Conservation (phyloP, 2,888 invertebrate species). For the Erebia aethiops region DNA sequence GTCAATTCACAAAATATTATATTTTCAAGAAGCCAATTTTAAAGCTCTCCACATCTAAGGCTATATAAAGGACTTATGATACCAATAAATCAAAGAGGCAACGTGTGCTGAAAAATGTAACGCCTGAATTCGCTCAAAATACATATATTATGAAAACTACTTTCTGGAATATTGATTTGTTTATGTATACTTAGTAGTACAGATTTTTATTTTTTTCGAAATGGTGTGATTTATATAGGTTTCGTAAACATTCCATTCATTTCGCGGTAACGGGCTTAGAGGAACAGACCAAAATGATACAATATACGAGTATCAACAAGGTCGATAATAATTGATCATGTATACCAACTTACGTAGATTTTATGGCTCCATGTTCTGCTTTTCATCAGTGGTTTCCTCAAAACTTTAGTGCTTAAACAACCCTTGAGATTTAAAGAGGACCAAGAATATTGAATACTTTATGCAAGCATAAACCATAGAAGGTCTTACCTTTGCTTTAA, state of each 20-base stretch:
- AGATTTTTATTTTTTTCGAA: too few species aligned
- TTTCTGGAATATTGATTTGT: background rate
- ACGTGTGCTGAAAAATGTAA: slow-evolving; percentile 12
- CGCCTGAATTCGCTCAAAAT: slow-evolving; percentile 3
- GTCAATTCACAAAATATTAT: too few species aligned
- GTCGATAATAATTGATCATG: background rate
- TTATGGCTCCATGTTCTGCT: slow-evolving; percentile 27
- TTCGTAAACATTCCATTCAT: too few species aligned
- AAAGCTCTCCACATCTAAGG: slow-evolving; percentile 20
- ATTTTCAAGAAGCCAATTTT: slow-evolving; percentile 27
- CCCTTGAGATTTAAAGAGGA: slow-evolving; percentile 24
- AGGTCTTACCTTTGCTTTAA: background rate
- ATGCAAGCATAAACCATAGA: background rate
- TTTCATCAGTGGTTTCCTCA: slow-evolving; percentile 25
- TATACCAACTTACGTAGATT: background rate
- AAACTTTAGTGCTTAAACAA: slow-evolving; percentile 25
- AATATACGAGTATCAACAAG: too few species aligned
- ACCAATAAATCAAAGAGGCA: slow-evolving; percentile 26
- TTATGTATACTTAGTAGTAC: too few species aligned
- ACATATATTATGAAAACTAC: slow-evolving; percentile 9
- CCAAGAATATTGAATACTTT: background rate
- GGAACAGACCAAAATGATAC: too few species aligned
- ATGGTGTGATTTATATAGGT: too few species aligned
- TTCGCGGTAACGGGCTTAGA: too few species aligned
- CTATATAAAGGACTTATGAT: slow-evolving; percentile 25